Conservation (phyloP, 2,888 invertebrate genomes). For the Agriotes lineatus region DNA sequence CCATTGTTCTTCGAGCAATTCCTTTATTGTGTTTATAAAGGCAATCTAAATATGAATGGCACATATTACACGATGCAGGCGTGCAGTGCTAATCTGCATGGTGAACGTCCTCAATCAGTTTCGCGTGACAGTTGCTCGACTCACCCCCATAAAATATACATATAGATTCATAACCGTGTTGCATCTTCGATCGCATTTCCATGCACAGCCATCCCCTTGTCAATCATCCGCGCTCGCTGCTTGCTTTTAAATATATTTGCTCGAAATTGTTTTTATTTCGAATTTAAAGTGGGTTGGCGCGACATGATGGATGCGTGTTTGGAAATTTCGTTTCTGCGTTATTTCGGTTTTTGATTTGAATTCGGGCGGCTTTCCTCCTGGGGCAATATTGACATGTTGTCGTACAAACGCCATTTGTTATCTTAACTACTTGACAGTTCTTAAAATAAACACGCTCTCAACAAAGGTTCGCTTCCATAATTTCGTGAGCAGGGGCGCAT, state of each 20-base stretch:
- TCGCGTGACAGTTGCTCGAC: conserved; percentile 59
- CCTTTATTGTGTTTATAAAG: conserved; percentile 38
- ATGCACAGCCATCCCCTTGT: conserved; percentile 63
- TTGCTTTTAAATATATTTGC: conserved; percentile 66
- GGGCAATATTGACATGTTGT: conserved; percentile 38
- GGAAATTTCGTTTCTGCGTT: conserved; percentile 64
- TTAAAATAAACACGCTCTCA: conserved; percentile 34
- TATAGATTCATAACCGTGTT: conserved; percentile 62
- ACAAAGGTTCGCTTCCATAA: conserved; percentile 30
- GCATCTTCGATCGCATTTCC: conserved; percentile 60
- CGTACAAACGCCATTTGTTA: conserved; percentile 42
- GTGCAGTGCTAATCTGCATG: conserved; percentile 58
- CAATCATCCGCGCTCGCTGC: conserved; percentile 63
- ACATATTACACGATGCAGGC: conserved; percentile 47
- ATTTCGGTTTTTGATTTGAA: conserved; percentile 65
- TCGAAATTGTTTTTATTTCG: conserved; percentile 67
- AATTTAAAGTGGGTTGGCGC: conserved; percentile 65
- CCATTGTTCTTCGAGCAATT: conserved; percentile 32
- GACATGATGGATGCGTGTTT: conserved; percentile 65
- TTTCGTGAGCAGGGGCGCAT: conserved; percentile 21
- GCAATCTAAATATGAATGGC: conserved; percentile 48
- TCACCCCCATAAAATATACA: conserved; percentile 60
- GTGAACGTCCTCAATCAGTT: conserved; percentile 59
- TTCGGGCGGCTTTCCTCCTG: conserved; percentile 48
- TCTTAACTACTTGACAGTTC: conserved; percentile 40